phyloP scores from a whole-genome alignment of 2,113 vertebrate species.

The Sinocyclocheilus anshuiensis region DNA sequence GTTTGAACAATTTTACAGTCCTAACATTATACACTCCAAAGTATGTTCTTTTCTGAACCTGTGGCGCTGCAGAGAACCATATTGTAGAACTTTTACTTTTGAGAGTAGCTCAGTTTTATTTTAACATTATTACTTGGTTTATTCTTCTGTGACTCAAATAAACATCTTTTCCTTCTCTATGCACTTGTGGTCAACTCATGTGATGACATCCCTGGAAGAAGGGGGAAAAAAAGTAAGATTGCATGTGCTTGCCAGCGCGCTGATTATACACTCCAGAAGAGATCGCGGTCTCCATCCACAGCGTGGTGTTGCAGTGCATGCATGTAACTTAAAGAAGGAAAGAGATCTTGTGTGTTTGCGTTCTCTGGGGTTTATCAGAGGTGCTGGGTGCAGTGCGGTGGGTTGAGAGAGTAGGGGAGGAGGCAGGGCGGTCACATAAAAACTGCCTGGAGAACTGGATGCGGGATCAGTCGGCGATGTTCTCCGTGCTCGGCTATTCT shows the following conservation, averaged over 20 bases:
- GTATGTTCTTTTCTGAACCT: too few relatives aligned
- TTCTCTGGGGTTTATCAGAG: slow-evolving; percentile 65
- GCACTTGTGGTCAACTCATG: slow-evolving; percentile 28
- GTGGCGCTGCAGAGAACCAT: too few relatives aligned
- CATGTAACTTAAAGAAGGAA: neutral
- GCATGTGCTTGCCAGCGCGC: neutral
- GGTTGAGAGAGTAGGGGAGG: slow-evolving; percentile 59
- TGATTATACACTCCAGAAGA: neutral
- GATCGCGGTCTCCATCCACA: neutral
- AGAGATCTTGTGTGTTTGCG: slow-evolving; percentile 10
- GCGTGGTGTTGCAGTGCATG: neutral
- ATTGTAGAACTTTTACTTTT: too few relatives aligned
- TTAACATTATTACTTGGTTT: too few relatives aligned
- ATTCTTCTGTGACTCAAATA: neutral
- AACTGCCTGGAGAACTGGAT: slow-evolving; percentile 72
- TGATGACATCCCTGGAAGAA: slow-evolving; percentile 13
- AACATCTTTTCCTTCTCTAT: neutral
- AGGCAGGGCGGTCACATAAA: slow-evolving; percentile 80
- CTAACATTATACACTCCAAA: neutral
- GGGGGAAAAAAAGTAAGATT: neutral
- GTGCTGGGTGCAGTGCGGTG: slow-evolving; percentile 67
- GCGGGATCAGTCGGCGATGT: slow-evolving; percentile 73
- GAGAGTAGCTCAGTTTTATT: too few relatives aligned
- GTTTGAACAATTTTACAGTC: neutral
- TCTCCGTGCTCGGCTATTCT: slow-evolving; percentile 53